Base-by-base conservation (phyloP, 1,140 invertebrate species). In the Drosophila hydei region DNA sequence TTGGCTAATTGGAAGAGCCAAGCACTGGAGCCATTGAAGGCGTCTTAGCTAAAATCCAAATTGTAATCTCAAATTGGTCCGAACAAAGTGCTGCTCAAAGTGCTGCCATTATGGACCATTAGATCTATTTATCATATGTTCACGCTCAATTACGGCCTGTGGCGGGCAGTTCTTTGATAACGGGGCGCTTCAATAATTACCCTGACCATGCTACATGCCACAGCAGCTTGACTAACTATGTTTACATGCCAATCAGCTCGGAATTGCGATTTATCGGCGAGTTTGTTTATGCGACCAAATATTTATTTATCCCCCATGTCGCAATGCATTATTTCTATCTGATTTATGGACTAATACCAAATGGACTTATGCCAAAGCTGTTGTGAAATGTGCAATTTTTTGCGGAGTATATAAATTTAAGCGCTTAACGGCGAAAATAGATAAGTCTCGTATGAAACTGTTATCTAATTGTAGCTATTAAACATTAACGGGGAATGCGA, bases 71-170 rank as follows among this genome's bases (percentile, higher is more conserved):
- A 14, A 30, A 45, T 33, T 50, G 16, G 18, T 18, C 33, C 47
- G n/a, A 48, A 19, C 21, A 18, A 21, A 51, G 5, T 18, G 50
- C 27, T 9, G n/a, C 27, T 60, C 23, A 9, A 47, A 48, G 43
- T 47, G 50, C 16, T 38, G 14, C n/a, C 60, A 56, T 33, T 47
- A 42, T 56, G 43, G 27, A 3, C 16, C 40, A 54, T 45, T 47
- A 33, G 3, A 25, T 14, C 21, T 36, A 68, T 42, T 75, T 83
- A 71, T 77, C 51, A 72, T 61, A 67, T 77, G 64, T 78, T 79
- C 68, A 84, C 64, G 79, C 69, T 67, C 79, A 84, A 84, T 84
- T 76, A 79, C 52, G 56, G 67, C 58, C 43, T 59, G 78, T 58
- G 78, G 73, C 75, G 45, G 51, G 1, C 58, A 48, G 25, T 47